Conservation (phyloP, 2,888 invertebrate species). For the Synergus gifuensis region DNA sequence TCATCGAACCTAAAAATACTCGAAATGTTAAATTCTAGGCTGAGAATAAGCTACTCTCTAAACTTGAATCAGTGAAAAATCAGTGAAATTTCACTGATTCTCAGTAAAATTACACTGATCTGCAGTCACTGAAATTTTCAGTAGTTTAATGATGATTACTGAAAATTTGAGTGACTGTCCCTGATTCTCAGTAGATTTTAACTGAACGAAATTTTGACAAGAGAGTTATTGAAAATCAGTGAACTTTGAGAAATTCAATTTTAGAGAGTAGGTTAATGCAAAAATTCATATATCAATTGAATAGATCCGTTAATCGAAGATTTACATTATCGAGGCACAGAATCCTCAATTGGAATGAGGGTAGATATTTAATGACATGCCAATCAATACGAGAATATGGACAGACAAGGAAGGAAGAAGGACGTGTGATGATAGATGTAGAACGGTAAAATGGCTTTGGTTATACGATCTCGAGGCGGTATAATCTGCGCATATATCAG, state of each 20-base stretch:
- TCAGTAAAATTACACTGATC: no score
- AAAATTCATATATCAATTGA: background rate
- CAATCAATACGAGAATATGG: conserved; percentile 26
- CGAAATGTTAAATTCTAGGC: background rate
- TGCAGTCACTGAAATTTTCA: no score
- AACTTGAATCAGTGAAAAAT: no score
- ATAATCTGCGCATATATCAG: conserved; percentile 65
- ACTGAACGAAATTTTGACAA: no score
- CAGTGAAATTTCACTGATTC: no score
- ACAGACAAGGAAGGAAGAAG: conserved; percentile 14
- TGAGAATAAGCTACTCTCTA: no score
- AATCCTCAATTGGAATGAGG: conserved; percentile 12
- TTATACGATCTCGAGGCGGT: conserved; percentile 48
- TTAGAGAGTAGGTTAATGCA: conserved; percentile 6
- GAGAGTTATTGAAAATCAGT: no score
- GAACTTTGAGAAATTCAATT: no score
- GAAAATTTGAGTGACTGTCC: no score
- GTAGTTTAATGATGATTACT: no score
- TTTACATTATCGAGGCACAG: background rate
- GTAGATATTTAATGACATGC: conserved; percentile 16
- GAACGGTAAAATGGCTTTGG: conserved; percentile 19
- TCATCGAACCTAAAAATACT: conserved; percentile 40
- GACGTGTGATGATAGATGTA: conserved; percentile 38
- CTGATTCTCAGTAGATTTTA: no score
- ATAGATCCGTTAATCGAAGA: conserved; percentile 25